Evolutionary conservation across 2,797 vertebrate genomes (phyloP).

Genomic region (Chromis chromis): DNA sequence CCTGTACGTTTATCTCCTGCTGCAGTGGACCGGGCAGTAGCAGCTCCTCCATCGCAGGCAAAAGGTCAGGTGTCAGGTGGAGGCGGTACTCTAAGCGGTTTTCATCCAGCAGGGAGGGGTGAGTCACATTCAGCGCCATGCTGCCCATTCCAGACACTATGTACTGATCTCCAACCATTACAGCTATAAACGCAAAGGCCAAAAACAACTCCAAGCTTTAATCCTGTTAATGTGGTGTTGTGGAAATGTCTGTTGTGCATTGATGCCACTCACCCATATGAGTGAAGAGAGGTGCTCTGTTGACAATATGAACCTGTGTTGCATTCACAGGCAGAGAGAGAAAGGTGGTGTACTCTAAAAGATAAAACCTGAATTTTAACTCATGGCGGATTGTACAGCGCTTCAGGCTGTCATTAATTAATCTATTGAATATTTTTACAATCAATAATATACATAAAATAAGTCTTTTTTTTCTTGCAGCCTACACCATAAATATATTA

Average conservation of each 20-base stretch:
- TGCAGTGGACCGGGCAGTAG: constrained; percentile 84
- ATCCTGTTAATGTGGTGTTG: neutral
- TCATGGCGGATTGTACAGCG: constrained; percentile 5
- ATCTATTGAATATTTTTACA: neutral
- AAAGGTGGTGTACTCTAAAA: constrained; percentile 92
- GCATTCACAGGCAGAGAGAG: constrained; percentile 87
- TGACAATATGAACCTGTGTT: constrained; percentile 86
- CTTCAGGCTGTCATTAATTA: rapidly evolving
- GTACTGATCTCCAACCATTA: constrained; percentile 84
- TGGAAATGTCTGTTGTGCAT: neutral
- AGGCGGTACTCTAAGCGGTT: constrained; percentile 85
- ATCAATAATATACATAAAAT: too few relatives aligned
- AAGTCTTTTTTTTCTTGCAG: neutral
- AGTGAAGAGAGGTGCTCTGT: constrained; percentile 92
- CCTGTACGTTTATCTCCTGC: constrained; percentile 90
- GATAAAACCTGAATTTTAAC: constrained; percentile 46
- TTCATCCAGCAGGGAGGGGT: constrained; percentile 92
- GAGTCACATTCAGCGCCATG: constrained; percentile 84
- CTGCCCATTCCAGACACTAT: constrained; percentile 87
- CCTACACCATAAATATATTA: neutral
- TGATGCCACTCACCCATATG: constrained; percentile 89
- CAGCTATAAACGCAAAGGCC: constrained; percentile 79
- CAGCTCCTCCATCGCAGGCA: constrained; percentile 90
- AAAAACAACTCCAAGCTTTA: neutral
- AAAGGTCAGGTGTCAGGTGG: constrained; percentile 86